Evolutionary conservation across 2,113 vertebrate species (phyloP).

Genomic region (Polypterus senegalus): DNA sequence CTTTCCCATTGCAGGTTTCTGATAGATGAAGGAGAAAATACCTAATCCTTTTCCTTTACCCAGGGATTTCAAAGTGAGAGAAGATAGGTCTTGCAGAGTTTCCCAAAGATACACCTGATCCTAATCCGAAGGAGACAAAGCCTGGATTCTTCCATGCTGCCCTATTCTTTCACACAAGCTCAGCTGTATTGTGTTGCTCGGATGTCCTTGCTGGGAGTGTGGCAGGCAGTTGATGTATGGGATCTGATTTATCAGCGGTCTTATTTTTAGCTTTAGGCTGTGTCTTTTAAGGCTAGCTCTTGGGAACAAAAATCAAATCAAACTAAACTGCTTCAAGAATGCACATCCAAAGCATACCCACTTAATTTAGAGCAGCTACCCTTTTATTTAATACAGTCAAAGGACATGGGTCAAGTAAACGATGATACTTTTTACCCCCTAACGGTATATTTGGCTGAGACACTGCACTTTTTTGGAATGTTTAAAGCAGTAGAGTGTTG

Average conservation of each 20-base stretch:
- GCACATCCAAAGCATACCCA: too few species aligned
- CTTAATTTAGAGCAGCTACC: too few species aligned
- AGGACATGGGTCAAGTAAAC: too few species aligned
- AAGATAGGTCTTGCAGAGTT: conserved; percentile 17
- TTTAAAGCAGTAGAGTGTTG: too few species aligned
- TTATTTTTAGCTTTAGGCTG: background rate
- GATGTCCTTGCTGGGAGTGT: conserved; percentile 29
- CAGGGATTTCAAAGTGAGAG: conserved; percentile 9
- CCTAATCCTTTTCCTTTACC: conserved; percentile 5
- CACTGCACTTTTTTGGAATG: too few species aligned
- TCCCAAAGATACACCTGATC: conserved; percentile 36
- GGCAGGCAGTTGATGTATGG: conserved; percentile 47
- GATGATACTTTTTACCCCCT: too few species aligned
- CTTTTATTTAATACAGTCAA: too few species aligned
- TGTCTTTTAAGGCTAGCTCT: background rate
- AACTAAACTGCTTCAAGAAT: too few species aligned
- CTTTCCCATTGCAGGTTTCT: conserved; percentile 12
- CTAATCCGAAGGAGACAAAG: conserved; percentile 36
- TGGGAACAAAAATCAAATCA: background rate
- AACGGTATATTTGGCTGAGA: too few species aligned
- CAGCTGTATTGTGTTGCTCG: conserved; percentile 35
- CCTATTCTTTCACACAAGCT: conserved; percentile 23
- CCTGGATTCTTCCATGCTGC: conserved; percentile 28
- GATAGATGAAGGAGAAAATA: conserved; percentile 9
- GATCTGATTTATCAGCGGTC: conserved; percentile 24